Conservation (phyloP, 1,140 invertebrate species). For the Hermatobates lingyangjiaoensis region DNA sequence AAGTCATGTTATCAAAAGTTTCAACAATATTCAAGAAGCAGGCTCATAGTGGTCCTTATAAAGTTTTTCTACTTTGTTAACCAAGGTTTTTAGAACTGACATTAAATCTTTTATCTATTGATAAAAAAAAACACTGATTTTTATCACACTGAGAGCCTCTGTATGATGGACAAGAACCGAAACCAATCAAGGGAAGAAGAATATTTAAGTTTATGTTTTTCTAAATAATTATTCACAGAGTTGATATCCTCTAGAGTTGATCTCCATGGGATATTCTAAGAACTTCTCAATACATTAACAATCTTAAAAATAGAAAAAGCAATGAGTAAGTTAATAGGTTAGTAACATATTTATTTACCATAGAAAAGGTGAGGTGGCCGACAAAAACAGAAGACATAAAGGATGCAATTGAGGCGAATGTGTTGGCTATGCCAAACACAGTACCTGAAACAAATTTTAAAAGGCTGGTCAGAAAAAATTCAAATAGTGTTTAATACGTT, state of each 20-base stretch:
- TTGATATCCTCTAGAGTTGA: not conserved
- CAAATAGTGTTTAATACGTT: not conserved
- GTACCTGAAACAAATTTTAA: conserved; percentile 28
- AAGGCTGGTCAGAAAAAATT: not conserved
- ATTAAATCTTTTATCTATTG: too few relatives aligned
- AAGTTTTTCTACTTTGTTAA: too few relatives aligned
- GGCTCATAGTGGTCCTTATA: too few relatives aligned
- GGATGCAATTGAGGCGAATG: conserved; percentile 68
- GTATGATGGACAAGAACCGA: too few relatives aligned
- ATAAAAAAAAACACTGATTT: too few relatives aligned
- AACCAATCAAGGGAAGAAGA: too few relatives aligned
- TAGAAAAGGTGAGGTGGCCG: conserved; percentile 51
- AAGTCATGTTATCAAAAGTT: too few relatives aligned
- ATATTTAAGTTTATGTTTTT: not conserved
- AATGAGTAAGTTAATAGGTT: too few relatives aligned
- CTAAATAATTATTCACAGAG: not conserved
- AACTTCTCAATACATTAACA: not conserved
- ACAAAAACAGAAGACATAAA: conserved; percentile 69
- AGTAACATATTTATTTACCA: too few relatives aligned
- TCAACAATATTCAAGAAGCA: too few relatives aligned
- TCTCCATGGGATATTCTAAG: not conserved
- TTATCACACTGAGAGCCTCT: too few relatives aligned
- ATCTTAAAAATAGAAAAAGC: not conserved
- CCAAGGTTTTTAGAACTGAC: too few relatives aligned
- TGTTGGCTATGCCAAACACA: conserved; percentile 79